phyloP scores from a whole-genome alignment of 2,797 vertebrate genomes.

The Staurois parvus region DNA sequence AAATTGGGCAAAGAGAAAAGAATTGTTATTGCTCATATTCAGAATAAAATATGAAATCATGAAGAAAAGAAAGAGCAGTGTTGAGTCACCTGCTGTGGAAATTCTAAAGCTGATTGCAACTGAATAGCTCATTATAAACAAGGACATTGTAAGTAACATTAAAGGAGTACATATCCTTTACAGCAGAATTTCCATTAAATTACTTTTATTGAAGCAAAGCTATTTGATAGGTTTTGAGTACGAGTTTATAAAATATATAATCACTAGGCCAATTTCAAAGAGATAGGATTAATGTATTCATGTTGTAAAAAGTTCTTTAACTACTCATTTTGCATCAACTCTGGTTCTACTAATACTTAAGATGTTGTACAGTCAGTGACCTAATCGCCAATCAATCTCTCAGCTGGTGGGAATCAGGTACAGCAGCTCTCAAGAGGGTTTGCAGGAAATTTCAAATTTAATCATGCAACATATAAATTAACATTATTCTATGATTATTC shows the following conservation, averaged over 20 bases:
- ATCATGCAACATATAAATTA: constrained; percentile 34
- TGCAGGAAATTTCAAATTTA: constrained; percentile 36
- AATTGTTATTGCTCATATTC: constrained; percentile 48
- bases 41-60: constrained; percentile 51
- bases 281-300: constrained; percentile 54
- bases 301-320: constrained; percentile 38
- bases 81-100: constrained; percentile 59
- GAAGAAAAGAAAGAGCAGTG: constrained; percentile 41
- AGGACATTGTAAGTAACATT: constrained; percentile 59
- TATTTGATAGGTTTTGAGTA: constrained; percentile 46
- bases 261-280: constrained; percentile 35
- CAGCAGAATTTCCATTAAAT: constrained; percentile 45
- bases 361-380: constrained; percentile 43
- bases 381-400: constrained; percentile 50
- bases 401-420: constrained; percentile 32
- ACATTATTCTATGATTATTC: constrained; percentile 15
- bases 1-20: constrained; percentile 42
- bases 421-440: constrained; percentile 29
- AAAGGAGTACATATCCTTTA: constrained; percentile 51
- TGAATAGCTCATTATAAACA: constrained; percentile 58
- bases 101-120: constrained; percentile 60
- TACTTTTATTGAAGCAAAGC: constrained; percentile 48
- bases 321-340: constrained; percentile 39
- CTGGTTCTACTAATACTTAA: constrained; percentile 34
- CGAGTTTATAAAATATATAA: constrained; percentile 55